Conservation (phyloP, 1,140 invertebrate genomes). For the Brachionus koreanus region DNA sequence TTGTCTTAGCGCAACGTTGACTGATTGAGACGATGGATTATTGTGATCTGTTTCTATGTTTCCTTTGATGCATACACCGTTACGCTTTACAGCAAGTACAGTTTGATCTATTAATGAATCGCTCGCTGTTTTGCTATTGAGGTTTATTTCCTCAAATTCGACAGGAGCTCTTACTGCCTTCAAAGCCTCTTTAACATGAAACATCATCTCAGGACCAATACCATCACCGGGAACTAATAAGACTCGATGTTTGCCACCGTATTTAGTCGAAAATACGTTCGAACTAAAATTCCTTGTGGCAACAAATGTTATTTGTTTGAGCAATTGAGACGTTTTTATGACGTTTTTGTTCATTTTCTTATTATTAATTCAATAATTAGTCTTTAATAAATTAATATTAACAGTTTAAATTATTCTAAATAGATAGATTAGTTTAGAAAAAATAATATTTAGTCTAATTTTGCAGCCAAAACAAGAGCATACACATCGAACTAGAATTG, state of each 20-base stretch:
- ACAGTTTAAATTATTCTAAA: too few relatives aligned
- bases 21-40: slow-evolving; percentile 7
- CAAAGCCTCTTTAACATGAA: slow-evolving; percentile 87
- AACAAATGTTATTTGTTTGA: neutral
- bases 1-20: slow-evolving; percentile 59
- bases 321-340: neutral
- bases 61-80: slow-evolving; percentile 41
- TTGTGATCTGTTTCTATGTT: slow-evolving; percentile 44
- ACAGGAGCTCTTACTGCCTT: slow-evolving; percentile 63
- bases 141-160: slow-evolving; percentile 59
- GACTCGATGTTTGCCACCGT: slow-evolving; percentile 40
- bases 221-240: slow-evolving; percentile 70
- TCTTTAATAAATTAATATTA: too few relatives aligned
- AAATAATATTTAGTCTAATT: too few relatives aligned
- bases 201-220: slow-evolving; percentile 90
- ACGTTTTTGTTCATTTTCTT: slow-evolving; percentile 6
- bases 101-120: slow-evolving; percentile 18
- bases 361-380: neutral
- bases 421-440: too few relatives aligned
- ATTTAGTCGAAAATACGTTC: slow-evolving; percentile 28
- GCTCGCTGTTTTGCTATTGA: neutral
- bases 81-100: slow-evolving; percentile 25
- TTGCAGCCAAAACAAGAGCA: too few relatives aligned
- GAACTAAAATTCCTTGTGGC: neutral
- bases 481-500: too few relatives aligned